Evolutionary conservation across 1,140 invertebrate genomes (phyloP), one percentile per base, ranked within the genome.

Genomic region (Apocrypta bakeri): DNA sequence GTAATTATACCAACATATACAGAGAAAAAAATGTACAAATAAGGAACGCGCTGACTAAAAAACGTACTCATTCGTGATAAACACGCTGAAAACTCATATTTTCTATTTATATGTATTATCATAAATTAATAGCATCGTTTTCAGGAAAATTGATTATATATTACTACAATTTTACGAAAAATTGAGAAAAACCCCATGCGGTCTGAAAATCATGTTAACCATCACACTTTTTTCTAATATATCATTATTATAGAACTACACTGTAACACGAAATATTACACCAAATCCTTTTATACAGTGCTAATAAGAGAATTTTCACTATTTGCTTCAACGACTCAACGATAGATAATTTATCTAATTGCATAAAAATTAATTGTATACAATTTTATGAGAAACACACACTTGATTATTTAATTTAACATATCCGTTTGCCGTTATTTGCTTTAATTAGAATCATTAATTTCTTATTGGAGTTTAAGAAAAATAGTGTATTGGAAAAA

Each of bases 41-140:
- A 79, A 83, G 68, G 48, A 78, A 78, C 81, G 21, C 56, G 63
- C 64, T 82, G 74, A 82, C 75, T 72, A 72, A 82, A 77, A 76
- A 61, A 71, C 73, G 76, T 82, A 82, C 63, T 82, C 64, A 56
- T 48, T 11, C 64, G 37, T 66, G 14, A 82, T 76, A 40, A 82
- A 25, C 64, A 63, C 48, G n/a, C 42, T 68, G 63, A 48, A 48
- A 82, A 81, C 29, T 12, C n/a, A 75, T 68, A 68, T 64, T 9
- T 4, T 37, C n/a, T 63, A 31, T 68, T 63, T 64, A 76, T 68
- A 29, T 42, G 21, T 48, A 75, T 27, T 42, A 24, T 68, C 31
- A 56, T 75, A 75, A 81, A 81, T 81, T 81, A 75, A 81, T 33
- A 81, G 63, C 11, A 82, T 82, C 48, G n/a, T 74, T 74, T 25